Evolutionary conservation across 2,113 vertebrate genomes (phyloP).

Genomic region (Sapayoa aenigma): DNA sequence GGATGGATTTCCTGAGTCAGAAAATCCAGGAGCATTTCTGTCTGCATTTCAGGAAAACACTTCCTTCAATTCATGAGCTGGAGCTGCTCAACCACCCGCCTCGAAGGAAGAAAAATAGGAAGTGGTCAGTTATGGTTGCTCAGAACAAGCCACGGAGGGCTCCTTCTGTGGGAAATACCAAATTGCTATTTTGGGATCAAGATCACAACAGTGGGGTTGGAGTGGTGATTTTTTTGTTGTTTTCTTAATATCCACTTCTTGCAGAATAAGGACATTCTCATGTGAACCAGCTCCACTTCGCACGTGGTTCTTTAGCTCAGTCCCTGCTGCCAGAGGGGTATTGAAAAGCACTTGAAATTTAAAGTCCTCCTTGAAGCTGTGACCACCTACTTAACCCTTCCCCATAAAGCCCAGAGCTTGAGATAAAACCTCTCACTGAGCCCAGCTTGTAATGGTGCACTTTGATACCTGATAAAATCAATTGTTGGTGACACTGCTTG

Average conservation of each 20-base stretch:
- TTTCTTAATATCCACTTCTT: neutral
- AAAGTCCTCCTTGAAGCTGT: neutral
- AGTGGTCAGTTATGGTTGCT: neutral
- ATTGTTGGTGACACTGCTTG: neutral
- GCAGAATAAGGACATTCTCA: neutral
- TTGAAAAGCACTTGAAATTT: neutral
- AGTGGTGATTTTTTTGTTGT: neutral
- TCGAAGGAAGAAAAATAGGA: neutral
- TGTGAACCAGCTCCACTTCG: neutral
- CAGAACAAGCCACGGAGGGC: accelerated
- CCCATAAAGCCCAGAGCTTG: neutral
- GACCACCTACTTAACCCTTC: neutral
- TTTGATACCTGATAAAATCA: neutral
- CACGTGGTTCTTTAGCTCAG: accelerated
- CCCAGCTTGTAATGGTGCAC: neutral
- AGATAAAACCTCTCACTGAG: neutral
- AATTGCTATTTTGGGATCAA: neutral
- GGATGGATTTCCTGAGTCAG: slow-evolving; percentile 6
- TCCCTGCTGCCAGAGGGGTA: neutral
- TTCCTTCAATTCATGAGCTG: slow-evolving; percentile 20
- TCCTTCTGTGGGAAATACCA: neutral
- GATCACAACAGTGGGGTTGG: neutral
- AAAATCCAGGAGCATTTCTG: slow-evolving; percentile 3
- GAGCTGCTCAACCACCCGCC: neutral
- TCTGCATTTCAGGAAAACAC: neutral